These are phyloP conservation scores for Cottoperca gobio DNA, from an alignment of 2,797 vertebrate genomes.

Conservation along the genomic window DNA sequence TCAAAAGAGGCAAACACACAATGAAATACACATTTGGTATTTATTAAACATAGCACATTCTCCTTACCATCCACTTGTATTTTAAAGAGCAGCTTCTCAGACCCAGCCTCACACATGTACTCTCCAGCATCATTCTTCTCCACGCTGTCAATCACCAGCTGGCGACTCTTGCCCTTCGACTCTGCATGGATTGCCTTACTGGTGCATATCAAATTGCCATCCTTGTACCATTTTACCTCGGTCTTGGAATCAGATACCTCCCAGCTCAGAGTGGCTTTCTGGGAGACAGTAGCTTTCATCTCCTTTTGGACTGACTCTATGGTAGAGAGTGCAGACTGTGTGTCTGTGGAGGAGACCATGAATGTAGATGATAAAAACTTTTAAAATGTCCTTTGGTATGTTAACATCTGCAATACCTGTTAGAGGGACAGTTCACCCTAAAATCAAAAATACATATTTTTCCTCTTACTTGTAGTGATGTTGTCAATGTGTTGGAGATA, in stretches of 20 bases:
- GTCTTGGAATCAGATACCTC: conserved; percentile 82
- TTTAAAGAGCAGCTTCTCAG: conserved; percentile 85
- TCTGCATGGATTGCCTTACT: conserved; percentile 78
- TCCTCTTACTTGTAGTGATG: no score
- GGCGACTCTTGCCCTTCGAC: conserved; percentile 75
- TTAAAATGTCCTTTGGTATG: background rate
- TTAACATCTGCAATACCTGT: background rate
- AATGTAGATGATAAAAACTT: background rate
- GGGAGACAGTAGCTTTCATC: conserved; percentile 71
- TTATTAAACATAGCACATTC: background rate
- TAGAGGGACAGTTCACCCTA: no score
- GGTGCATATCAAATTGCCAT: conserved; percentile 80
- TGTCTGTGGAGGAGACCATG: conserved; percentile 38
- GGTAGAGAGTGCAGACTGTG: conserved; percentile 69
- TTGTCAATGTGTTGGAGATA: no score
- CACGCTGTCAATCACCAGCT: conserved; percentile 81
- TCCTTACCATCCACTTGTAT: conserved; percentile 80
- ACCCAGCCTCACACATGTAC: conserved; percentile 83
- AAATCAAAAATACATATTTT: no score
- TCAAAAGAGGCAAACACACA: background rate
- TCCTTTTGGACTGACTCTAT: conserved; percentile 82
- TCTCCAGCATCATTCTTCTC: conserved; percentile 85
- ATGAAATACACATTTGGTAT: background rate
- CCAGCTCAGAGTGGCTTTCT: conserved; percentile 81
- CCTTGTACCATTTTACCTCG: conserved; percentile 88